Percentiles rank a stretch among this genome's conserved stretches.
Evolutionary conservation across 1,140 invertebrate genomes (phyloP).

Genomic region (Caenorhabditis briggsae): DNA sequence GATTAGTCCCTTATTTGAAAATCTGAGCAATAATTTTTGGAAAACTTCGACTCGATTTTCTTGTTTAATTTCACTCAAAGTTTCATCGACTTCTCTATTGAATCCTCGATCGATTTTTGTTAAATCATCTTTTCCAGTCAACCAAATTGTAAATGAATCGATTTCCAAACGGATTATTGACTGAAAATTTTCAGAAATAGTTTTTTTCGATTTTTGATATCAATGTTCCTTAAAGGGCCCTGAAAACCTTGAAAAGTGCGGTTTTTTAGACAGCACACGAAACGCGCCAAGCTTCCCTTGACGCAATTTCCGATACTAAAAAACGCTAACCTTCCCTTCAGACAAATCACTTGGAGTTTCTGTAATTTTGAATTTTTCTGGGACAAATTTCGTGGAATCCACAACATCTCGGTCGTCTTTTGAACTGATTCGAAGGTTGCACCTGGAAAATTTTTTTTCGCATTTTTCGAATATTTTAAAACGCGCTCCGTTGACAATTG

Average conservation of each 20-base stretch:
- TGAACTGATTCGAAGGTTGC: not conserved
- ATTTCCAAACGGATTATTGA: not conserved
- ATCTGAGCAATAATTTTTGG: not conserved
- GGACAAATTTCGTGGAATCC: not conserved
- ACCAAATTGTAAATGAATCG: not conserved
- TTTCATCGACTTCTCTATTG: not conserved
- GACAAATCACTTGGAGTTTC: not conserved
- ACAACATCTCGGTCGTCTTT: not conserved
- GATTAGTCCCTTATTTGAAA: not conserved
- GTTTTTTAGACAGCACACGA: too few relatives aligned
- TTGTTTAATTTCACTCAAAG: not conserved
- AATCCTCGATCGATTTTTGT: not conserved
- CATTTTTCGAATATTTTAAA: too few relatives aligned
- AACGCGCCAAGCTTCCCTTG: too few relatives aligned
- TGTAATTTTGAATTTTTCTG: not conserved
- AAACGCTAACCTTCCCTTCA: not conserved
- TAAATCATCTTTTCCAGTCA: not conserved
- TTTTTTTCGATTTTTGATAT: not conserved
- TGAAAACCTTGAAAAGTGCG: too few relatives aligned
- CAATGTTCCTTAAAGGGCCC: too few relatives aligned
- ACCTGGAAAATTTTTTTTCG: not conserved
- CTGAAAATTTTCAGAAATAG: not conserved
- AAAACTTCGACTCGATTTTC: not conserved
- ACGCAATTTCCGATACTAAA: not conserved
- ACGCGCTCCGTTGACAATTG: too few relatives aligned